A percentile compares a stretch with the other conserved stretches of the same genome.
Conservation (phyloP, 2,888 invertebrate species). For the Dioctria rufipes region DNA sequence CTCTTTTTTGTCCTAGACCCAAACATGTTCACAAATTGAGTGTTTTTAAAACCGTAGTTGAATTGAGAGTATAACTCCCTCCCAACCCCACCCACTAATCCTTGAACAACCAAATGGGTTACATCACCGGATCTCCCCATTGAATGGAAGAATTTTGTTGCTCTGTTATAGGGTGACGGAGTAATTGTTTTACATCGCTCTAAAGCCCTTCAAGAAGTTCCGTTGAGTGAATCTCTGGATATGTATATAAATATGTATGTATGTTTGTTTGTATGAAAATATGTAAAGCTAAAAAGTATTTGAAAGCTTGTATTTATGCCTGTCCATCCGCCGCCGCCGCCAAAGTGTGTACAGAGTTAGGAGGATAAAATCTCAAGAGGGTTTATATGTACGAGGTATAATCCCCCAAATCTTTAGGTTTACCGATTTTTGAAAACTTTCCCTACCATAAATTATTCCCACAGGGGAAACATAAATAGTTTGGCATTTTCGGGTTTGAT, state of each 20-base stretch:
- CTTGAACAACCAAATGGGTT: not conserved
- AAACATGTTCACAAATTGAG: constrained; percentile 29
- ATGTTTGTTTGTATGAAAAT: no score
- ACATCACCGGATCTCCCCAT: not conserved
- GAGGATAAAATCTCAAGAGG: constrained; percentile 4
- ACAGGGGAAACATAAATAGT: constrained; percentile 12
- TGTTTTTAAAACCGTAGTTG: constrained; percentile 19
- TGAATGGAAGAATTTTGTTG: not conserved
- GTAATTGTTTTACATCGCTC: constrained; percentile 27
- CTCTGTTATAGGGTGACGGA: constrained; percentile 11
- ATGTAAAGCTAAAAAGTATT: no score
- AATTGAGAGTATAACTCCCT: not conserved
- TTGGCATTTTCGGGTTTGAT: not conserved
- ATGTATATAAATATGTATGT: not conserved
- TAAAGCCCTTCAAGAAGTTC: constrained; percentile 13
- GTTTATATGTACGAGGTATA: not conserved
- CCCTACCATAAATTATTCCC: constrained; percentile 7
- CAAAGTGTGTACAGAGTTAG: no score
- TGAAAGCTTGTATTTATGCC: no score
- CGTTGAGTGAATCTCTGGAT: not conserved
- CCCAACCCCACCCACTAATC: not conserved
- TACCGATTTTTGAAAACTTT: constrained; percentile 5
- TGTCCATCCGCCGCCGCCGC: no score
- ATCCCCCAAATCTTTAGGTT: constrained; percentile 8
- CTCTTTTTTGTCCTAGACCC: constrained; percentile 22